Evolutionary conservation across 1,140 invertebrate genomes (phyloP).

Genomic region (Portunus trituberculatus): DNA sequence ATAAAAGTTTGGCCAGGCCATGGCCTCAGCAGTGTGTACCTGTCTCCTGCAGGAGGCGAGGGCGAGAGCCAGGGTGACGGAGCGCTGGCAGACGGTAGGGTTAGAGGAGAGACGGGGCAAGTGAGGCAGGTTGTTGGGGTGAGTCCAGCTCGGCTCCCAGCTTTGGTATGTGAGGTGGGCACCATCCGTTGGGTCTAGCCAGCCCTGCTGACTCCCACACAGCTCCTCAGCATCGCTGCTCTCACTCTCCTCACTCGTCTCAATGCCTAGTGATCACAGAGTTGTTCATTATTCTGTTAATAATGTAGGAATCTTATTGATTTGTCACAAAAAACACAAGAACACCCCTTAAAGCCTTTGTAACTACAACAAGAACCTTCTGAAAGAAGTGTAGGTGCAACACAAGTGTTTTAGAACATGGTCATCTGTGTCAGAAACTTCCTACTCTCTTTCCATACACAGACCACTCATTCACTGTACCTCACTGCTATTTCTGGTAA

Average conservation of each 20-base stretch:
- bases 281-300: background rate
- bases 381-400: too few species aligned
- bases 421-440: too few species aligned
- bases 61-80: slow-evolving; percentile 56
- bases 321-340: too few species aligned
- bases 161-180: slow-evolving; percentile 44
- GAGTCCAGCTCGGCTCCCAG: slow-evolving; percentile 56
- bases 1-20: too few species aligned
- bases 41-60: slow-evolving; percentile 63
- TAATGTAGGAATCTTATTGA: background rate
- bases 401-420: too few species aligned
- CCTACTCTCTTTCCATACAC: too few species aligned
- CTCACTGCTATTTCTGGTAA: too few species aligned
- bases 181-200: slow-evolving; percentile 64
- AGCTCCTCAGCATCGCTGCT: slow-evolving; percentile 67
- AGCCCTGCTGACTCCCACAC: slow-evolving; percentile 71
- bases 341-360: too few species aligned
- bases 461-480: too few species aligned
- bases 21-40: background rate
- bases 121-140: slow-evolving; percentile 45
- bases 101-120: background rate
- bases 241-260: slow-evolving; percentile 75
- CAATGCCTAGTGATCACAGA: slow-evolving; percentile 52
- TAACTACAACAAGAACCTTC: too few species aligned
- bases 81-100: slow-evolving; percentile 55